These are phyloP conservation scores for Ophiothrix spiculata DNA, from an alignment of 35 echinoderm and acorn worm genomes.

Conservation along the genomic window DNA sequence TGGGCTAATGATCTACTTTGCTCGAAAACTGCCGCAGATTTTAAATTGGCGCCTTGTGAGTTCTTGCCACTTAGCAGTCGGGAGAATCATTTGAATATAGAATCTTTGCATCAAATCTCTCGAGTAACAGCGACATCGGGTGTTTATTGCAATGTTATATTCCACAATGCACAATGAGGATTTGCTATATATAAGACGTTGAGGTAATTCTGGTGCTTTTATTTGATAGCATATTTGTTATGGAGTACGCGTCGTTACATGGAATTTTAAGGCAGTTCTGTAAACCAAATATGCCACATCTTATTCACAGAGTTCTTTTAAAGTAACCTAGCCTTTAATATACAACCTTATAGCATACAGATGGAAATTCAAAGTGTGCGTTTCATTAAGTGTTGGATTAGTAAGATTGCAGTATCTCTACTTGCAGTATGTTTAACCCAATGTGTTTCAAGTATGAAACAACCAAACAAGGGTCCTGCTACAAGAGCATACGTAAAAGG, in stretches of 20 bases:
- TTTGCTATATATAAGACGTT: neutral
- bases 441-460: neutral
- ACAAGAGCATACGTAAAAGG: slow-evolving; percentile 47
- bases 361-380: neutral
- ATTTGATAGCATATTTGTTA: neutral
- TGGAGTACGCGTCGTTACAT: neutral
- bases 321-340: neutral
- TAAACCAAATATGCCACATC: neutral
- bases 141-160: neutral
- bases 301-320: neutral
- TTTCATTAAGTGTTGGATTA: neutral
- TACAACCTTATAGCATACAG: too few relatives aligned
- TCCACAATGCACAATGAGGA: neutral
- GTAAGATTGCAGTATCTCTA: neutral
- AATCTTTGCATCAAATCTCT: neutral
- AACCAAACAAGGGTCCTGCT: neutral
- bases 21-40: neutral
- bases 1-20: slow-evolving; percentile 1
- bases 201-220: neutral
- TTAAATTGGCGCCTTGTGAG: neutral
- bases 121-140: neutral
- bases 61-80: slow-evolving; percentile 3
- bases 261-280: neutral
- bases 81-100: neutral
- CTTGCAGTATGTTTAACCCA: neutral